Base-by-base conservation (phyloP, 2,797 vertebrate genomes). In the Acropternis orthonyx region DNA sequence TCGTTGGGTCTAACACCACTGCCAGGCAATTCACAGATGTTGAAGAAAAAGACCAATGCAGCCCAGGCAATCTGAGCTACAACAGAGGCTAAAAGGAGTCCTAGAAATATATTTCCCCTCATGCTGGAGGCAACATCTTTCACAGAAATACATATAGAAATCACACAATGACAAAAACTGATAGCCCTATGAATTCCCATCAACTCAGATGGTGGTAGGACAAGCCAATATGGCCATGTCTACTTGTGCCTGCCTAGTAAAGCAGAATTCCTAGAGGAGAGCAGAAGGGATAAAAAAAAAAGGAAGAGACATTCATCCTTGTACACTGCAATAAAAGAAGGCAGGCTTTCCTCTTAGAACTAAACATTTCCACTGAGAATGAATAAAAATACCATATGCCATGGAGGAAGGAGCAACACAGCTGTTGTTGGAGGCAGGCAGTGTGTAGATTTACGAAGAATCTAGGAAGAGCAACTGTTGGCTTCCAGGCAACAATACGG, bases 21-120 rank as follows among this genome's bases (percentile, higher is more conserved):
- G 44, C 62, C 56, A 79, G 69, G 82, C 61, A 90, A 77, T 56
- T 77, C 83, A 76, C 27, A 90, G 75, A 14, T 69, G 66, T n/a
- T 48, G 58, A 66, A 91, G 43, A 37, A 51, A 92, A 56, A 58
- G 43, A 49, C 9, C 58, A 59, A 7, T 7, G 12, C 14, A 77
- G 55, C 61, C 37, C 58, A 59, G 36, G 58, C 14, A 67, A 78
- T 19, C 14, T 41, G 39, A 79, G n/a, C 65, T 81, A 44, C 77
- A 52, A 46, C 10, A 63, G 66, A 73, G 30, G 30, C 39, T 73
- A 41, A 58, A 69, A 73, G 32, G 77, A 85, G 61, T 82, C 61
- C 88, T 82, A 22, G 62, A 30, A 6, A 54, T 46, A 0, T 8
- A 54, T 76, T 68, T 75, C 27, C 28, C 26, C 51, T 62, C 1